phyloP scores from a whole-genome alignment of 2,888 invertebrate species.

The Mythimna vitellina region DNA sequence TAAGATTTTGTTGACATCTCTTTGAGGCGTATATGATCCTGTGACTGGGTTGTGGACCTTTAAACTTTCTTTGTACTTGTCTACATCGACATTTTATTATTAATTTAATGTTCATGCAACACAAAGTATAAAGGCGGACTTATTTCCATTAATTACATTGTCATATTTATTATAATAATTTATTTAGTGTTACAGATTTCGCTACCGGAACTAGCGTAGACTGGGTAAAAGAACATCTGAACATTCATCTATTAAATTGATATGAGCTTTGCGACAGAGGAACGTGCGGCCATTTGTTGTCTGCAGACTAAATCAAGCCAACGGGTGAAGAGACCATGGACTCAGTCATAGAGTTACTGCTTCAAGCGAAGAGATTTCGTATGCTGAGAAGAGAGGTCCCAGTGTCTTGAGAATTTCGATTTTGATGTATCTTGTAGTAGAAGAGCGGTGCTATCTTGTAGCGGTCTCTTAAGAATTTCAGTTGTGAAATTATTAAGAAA shows the following conservation, averaged over 20 bases:
- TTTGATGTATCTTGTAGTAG: slow-evolving; percentile 27
- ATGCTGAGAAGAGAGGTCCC: slow-evolving; percentile 9
- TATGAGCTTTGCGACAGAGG: slow-evolving; percentile 94
- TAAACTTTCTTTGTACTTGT: too few species aligned
- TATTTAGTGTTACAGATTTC: slow-evolving; percentile 82
- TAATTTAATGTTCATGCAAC: too few species aligned
- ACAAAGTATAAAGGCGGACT: too few species aligned
- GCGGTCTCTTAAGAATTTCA: too few species aligned
- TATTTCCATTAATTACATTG: too few species aligned
- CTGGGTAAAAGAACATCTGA: slow-evolving; percentile 93
- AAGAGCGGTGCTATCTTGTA: too few species aligned
- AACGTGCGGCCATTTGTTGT: slow-evolving; percentile 92
- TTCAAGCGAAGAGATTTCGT: slow-evolving; percentile 78
- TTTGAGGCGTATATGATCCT: too few species aligned
- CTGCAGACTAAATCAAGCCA: slow-evolving; percentile 92
- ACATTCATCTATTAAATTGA: slow-evolving; percentile 92
- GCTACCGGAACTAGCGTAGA: slow-evolving; percentile 93
- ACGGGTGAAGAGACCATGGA: slow-evolving; percentile 91
- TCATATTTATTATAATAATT: neutral
- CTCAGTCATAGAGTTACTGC: slow-evolving; percentile 79
- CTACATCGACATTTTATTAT: too few species aligned
- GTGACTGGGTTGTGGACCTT: too few species aligned
- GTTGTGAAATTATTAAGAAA: slow-evolving; percentile 24
- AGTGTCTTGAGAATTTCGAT: slow-evolving; percentile 35
- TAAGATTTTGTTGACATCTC: too few species aligned